phyloP scores from a whole-genome alignment of 1,140 invertebrate genomes.

The Eriocheir sinensis region DNA sequence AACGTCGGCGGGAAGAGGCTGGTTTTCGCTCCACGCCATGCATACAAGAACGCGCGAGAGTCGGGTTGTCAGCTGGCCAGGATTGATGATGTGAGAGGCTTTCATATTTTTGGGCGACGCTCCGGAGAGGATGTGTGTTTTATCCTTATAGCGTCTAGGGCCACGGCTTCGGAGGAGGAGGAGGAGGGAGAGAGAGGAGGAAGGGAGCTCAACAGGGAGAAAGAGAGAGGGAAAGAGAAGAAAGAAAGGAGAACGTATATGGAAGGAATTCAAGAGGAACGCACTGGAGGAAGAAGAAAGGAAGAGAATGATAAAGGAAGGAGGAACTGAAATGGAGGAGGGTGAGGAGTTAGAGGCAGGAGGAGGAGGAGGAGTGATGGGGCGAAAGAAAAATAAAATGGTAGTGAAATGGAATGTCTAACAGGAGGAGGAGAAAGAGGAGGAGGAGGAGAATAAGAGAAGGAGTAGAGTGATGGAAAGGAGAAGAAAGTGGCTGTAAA shows the following conservation, averaged over 20 bases:
- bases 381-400: constrained; percentile 18
- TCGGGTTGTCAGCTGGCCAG: constrained; percentile 59
- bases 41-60: constrained; percentile 67
- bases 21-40: constrained; percentile 42
- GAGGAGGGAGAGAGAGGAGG: background rate
- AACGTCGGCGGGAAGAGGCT: background rate
- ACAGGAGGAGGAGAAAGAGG: background rate
- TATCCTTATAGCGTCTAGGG: constrained; percentile 49
- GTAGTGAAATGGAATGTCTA: background rate
- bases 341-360: background rate
- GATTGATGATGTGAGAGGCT: constrained; percentile 70
- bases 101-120: constrained; percentile 63
- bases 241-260: background rate
- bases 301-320: background rate
- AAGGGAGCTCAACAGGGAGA: background rate
- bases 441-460: background rate
- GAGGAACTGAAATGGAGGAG: background rate
- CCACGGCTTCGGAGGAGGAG: background rate
- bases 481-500: constrained; percentile 6
- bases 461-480: background rate
- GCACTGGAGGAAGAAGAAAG: background rate
- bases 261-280: background rate
- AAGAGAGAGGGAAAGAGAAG: background rate
- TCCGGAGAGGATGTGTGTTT: constrained; percentile 65
- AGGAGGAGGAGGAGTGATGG: background rate